A percentile compares a stretch with the other conserved stretches of the same genome.
phyloP scores from a whole-genome alignment of 2,113 vertebrate species.

The Sander vitreus region DNA sequence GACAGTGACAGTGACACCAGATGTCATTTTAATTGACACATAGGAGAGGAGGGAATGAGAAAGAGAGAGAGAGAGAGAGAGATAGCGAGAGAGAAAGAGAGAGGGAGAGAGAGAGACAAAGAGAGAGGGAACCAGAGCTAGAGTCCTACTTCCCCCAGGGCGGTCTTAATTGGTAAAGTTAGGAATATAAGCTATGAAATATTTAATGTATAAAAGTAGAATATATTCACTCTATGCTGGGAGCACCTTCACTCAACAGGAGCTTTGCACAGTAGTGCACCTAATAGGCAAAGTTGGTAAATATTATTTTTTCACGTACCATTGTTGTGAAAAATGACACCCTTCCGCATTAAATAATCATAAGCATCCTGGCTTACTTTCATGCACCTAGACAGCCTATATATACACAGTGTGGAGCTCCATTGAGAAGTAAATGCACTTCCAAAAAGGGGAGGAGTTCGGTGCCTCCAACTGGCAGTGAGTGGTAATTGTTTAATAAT shows the following conservation, averaged over 20 bases:
- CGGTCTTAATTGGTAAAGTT: slow-evolving; percentile 78
- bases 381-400: slow-evolving; percentile 16
- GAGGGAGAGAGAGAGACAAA: neutral
- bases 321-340: slow-evolving; percentile 46
- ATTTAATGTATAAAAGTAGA: slow-evolving; percentile 74
- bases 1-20: slow-evolving; percentile 74
- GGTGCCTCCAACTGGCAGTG: too few species aligned
- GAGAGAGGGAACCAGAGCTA: slow-evolving; percentile 26
- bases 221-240: slow-evolving; percentile 66
- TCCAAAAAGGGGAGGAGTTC: neutral
- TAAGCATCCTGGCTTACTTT: slow-evolving; percentile 27
- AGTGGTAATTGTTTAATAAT: too few species aligned
- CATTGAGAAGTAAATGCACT: slow-evolving; percentile 13
- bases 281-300: slow-evolving; percentile 67
- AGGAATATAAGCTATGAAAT: slow-evolving; percentile 76
- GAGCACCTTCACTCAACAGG: slow-evolving; percentile 50
- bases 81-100: neutral
- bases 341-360: slow-evolving; percentile 53
- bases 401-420: neutral
- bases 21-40: slow-evolving; percentile 81
- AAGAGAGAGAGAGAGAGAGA: slow-evolving; percentile 24
- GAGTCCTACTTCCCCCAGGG: slow-evolving; percentile 63
- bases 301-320: slow-evolving; percentile 30
- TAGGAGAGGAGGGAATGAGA: slow-evolving; percentile 50
- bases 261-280: slow-evolving; percentile 33